These are phyloP conservation scores for Panurus biarmicus DNA, from an alignment of 2,113 vertebrate species.

Conservation along the genomic window DNA sequence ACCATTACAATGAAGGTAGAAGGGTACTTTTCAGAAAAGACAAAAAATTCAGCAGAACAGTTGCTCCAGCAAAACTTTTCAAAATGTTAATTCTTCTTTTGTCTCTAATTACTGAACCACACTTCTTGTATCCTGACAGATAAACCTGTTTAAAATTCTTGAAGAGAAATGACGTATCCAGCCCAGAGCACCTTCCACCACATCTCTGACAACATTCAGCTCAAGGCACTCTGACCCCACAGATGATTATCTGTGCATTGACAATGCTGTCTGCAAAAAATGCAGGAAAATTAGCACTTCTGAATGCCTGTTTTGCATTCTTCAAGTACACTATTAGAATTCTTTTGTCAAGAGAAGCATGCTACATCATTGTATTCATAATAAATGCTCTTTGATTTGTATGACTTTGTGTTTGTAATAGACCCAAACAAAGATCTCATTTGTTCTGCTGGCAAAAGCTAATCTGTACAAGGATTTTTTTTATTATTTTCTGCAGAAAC, in stretches of 20 bases:
- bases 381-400: slow-evolving; percentile 66
- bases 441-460: slow-evolving; percentile 56
- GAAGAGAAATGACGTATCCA: slow-evolving; percentile 11
- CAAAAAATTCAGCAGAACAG: slow-evolving; percentile 46
- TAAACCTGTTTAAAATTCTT: slow-evolving; percentile 64
- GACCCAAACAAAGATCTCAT: slow-evolving; percentile 61
- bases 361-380: slow-evolving; percentile 62
- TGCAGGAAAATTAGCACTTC: slow-evolving; percentile 57
- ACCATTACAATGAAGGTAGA: slow-evolving; percentile 2
- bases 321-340: slow-evolving; percentile 59
- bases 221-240: slow-evolving; percentile 34
- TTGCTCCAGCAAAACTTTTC: slow-evolving; percentile 57
- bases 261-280: slow-evolving; percentile 48
- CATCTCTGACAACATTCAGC: slow-evolving; percentile 43
- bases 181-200: neutral
- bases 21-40: slow-evolving; percentile 11
- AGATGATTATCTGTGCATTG: slow-evolving; percentile 46
- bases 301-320: slow-evolving; percentile 61
- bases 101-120: slow-evolving; percentile 57
- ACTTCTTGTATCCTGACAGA: slow-evolving; percentile 31
- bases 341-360: slow-evolving; percentile 52
- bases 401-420: slow-evolving; percentile 58
- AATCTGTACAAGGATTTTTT: slow-evolving; percentile 54
- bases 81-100: slow-evolving; percentile 48
- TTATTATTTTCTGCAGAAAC: slow-evolving; percentile 45